Conservation (phyloP, 2,797 vertebrate genomes). For the Syngnathus rostellatus region DNA sequence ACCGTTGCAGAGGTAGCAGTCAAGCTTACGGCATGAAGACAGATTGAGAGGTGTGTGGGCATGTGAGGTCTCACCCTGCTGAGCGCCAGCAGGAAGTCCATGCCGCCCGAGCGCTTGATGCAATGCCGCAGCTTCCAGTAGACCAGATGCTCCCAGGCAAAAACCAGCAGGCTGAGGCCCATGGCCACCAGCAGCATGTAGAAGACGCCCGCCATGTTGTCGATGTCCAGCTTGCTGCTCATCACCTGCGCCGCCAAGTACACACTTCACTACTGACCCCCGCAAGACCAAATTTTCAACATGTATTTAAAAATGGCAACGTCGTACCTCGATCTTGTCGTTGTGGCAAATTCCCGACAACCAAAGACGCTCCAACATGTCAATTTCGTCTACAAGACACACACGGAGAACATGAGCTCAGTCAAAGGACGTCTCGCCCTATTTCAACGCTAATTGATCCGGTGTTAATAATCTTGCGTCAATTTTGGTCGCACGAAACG, state of each 20-base stretch:
- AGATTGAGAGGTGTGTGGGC: not conserved
- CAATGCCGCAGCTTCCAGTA: slow-evolving; percentile 94
- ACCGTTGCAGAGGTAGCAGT: too few relatives aligned
- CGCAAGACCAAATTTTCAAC: too few relatives aligned
- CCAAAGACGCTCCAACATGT: slow-evolving; percentile 76
- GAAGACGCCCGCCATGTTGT: slow-evolving; percentile 98
- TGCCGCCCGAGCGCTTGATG: slow-evolving; percentile 73
- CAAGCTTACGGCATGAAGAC: too few relatives aligned
- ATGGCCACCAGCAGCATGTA: slow-evolving; percentile 98
- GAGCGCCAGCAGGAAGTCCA: slow-evolving; percentile 83
- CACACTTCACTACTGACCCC: too few relatives aligned
- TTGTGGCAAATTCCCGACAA: slow-evolving; percentile 76
- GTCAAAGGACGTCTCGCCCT: slow-evolving; percentile 7
- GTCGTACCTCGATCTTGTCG: slow-evolving; percentile 71
- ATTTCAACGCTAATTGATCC: slow-evolving; percentile 38
- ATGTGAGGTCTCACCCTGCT: slow-evolving; percentile 71
- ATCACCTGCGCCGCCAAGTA: slow-evolving; percentile 69
- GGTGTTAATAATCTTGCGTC: slow-evolving; percentile 41
- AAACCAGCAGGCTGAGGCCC: slow-evolving; percentile 93
- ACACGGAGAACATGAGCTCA: not conserved
- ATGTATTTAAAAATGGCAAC: not conserved
- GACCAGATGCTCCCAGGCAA: slow-evolving; percentile 92
- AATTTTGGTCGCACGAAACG: not conserved
- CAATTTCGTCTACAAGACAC: slow-evolving; percentile 68
- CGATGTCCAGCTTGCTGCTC: slow-evolving; percentile 97